phyloP scores from a whole-genome alignment of 2,113 vertebrate species.

The Zosterops borbonicus region DNA sequence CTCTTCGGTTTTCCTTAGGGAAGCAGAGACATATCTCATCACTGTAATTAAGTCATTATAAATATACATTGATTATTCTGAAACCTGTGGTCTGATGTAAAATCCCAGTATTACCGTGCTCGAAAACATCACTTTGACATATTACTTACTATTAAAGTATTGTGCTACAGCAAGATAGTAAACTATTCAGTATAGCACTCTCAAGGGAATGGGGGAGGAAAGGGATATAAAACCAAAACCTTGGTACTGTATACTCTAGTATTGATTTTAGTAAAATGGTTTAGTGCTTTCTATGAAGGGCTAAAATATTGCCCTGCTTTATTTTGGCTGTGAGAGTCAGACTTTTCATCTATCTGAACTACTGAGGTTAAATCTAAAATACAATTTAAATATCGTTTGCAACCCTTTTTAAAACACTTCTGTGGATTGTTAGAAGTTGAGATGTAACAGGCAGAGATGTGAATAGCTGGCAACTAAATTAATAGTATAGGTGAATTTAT shows the following conservation, averaged over 20 bases:
- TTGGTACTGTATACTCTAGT: background rate
- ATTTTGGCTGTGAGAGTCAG: background rate
- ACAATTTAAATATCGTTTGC: background rate
- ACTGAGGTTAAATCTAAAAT: background rate
- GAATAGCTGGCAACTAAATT: background rate
- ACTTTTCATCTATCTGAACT: background rate
- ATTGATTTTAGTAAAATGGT: slow-evolving; percentile 46
- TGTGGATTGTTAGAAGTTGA: background rate
- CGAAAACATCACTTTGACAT: background rate
- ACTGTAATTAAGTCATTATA: slow-evolving; percentile 54
- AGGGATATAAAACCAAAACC: background rate
- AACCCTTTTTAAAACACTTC: background rate
- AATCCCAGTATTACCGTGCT: background rate
- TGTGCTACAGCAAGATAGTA: background rate
- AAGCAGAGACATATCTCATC: slow-evolving; percentile 17
- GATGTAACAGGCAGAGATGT: background rate
- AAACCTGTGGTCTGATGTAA: slow-evolving; percentile 33
- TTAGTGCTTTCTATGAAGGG: background rate
- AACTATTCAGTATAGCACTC: background rate
- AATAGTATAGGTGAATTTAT: background rate
- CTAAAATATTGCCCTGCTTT: slow-evolving; percentile 15
- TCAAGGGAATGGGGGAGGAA: background rate
- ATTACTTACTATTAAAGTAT: background rate
- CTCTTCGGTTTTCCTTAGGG: slow-evolving; percentile 2
- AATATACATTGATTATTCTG: slow-evolving; percentile 50